Base-by-base conservation (phyloP, 2,888 invertebrate species). In the Deladenus siricidicola region DNA sequence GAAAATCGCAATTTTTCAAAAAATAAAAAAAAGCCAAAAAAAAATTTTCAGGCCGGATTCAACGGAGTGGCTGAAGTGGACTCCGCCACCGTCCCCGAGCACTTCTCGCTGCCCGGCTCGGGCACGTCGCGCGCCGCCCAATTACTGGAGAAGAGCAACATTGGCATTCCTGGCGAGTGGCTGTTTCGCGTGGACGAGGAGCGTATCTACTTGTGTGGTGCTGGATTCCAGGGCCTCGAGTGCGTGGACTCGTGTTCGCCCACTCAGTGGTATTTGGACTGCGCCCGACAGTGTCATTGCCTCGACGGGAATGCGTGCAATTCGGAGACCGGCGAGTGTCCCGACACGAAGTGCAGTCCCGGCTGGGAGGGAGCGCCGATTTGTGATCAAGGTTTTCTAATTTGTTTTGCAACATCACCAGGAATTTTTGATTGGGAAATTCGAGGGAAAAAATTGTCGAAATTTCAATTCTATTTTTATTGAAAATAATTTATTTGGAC, bases 131-230 rank as follows among this genome's bases (percentile, higher is more conserved):
- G 73, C 21, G 71, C 74, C 0, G 53, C 69, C 19, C 60, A 53
- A 28, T 58, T 79, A 19, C 66, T 73, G 1, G 76, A 79, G 56
- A 71, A 74, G 55, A 72, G 72, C 24, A 78, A 79, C 61, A 79
- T 79, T 39, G 79, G 79, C 39, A 79, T 79, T 45, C 79, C 79
- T 4, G 79, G 78, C 43, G 78, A 78, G 60, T 53, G 53, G 53
- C 53, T 53, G 8, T 53, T 53, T 39, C 63, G 75, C 26, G 58
- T 79, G 4, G 79, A 79, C 61, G 66, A 63, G 14, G 62, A 67
- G 29, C 58, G 73, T 58, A 63, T 79, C 21, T 74, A 69, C 54
- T 66, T 79, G 2, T 78, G 78, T 58, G 79, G 78, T 3, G 75
- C 78, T 34, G 78, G 78, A 10, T 79, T 76, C 69, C 72, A 75